phyloP scores from a whole-genome alignment of 2,113 vertebrate genomes.

The Callorhinus ursinus region DNA sequence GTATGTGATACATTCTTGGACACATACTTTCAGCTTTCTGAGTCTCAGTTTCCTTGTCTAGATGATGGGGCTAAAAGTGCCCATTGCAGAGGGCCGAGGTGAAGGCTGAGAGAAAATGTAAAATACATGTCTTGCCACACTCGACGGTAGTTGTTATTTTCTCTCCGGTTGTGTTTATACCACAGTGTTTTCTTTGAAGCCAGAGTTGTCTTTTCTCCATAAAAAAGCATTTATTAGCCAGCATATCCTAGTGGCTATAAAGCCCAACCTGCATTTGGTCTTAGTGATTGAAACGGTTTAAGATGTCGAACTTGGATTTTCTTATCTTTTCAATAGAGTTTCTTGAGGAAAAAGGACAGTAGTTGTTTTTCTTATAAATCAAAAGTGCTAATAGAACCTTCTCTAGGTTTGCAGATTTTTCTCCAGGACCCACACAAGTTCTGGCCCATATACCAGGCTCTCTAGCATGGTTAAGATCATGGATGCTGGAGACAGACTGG shows the following conservation, averaged over 20 bases:
- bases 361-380: not conserved
- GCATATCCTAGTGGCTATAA: not conserved
- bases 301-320: not conserved
- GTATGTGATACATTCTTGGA: not conserved
- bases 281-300: not conserved
- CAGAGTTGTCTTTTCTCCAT: conserved; percentile 17
- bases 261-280: not conserved
- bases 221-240: not conserved
- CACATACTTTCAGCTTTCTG: not conserved
- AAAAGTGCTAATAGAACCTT: not conserved
- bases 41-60: not conserved
- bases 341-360: not conserved
- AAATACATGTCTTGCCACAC: not conserved
- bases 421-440: not conserved
- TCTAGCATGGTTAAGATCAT: not conserved
- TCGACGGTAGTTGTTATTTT: not conserved
- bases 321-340: not conserved
- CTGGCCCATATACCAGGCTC: not conserved
- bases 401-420: not conserved
- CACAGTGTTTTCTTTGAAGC: not conserved
- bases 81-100: not conserved
- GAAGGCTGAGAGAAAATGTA: not conserved
- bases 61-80: not conserved
- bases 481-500: not conserved
- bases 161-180: not conserved